Evolutionary conservation across 2,113 vertebrate species (phyloP).

Genomic region (Scopus umbretta): DNA sequence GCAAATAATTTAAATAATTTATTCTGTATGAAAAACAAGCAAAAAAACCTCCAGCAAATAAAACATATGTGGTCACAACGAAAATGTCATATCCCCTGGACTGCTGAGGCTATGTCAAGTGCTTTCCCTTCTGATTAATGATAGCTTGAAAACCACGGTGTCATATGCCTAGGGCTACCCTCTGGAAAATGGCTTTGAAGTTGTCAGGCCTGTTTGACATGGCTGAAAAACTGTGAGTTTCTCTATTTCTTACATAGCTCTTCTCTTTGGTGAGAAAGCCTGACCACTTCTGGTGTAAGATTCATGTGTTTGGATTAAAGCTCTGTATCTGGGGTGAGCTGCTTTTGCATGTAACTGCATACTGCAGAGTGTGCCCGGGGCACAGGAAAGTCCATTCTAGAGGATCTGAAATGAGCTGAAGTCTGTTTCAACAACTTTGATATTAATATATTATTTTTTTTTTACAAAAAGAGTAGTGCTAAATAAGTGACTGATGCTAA

Average conservation of each 20-base stretch:
- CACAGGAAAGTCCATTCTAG: background rate
- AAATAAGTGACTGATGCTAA: background rate
- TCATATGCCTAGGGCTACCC: background rate
- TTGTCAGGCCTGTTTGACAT: background rate
- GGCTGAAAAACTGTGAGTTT: background rate
- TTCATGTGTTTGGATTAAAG: background rate
- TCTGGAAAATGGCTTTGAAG: background rate
- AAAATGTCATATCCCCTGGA: background rate
- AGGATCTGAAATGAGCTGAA: background rate
- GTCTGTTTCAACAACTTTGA: background rate
- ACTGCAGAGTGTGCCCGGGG: background rate
- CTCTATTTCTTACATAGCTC: background rate
- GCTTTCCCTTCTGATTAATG: background rate
- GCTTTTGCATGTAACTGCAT: background rate
- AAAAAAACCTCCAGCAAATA: background rate
- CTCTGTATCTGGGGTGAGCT: background rate
- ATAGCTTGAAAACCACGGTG: background rate
- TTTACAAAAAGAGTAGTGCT: background rate
- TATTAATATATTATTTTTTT: background rate
- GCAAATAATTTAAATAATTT: conserved; percentile 80
- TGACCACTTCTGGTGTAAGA: background rate
- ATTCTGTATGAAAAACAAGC: conserved; percentile 51
- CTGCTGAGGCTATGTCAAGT: background rate
- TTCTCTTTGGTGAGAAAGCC: conserved; percentile 7
- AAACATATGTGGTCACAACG: background rate